Evolutionary conservation across 2,888 invertebrate species (phyloP), one percentile per base, ranked within the genome.

Genomic region (Anticlea derivata): DNA sequence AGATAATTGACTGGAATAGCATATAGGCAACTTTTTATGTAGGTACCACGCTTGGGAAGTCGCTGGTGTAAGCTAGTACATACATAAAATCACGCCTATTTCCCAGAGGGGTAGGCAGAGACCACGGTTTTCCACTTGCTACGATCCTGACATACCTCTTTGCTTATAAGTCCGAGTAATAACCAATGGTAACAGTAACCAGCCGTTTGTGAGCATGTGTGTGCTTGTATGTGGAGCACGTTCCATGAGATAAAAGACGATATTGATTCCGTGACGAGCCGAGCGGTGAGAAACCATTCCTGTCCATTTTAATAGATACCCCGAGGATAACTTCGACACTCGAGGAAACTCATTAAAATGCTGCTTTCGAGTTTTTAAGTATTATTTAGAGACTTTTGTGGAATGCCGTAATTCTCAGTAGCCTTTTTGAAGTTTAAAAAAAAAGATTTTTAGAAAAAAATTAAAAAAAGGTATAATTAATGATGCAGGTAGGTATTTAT

Each of bases 181-280:
- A n/a, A n/a, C n/a, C n/a, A n/a, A 34, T 40, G n/a, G 20, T 29
- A 31, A 22, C 8, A 23, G 22, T 30, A 41, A 23, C 12, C 6
- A 3, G 2, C 11, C 12, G 37, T 24, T 12, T 10, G 8, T 26
- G 24, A 22, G 8, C 6, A 35, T 5, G 8, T 20, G 48, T 67
- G 66, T 70, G 12, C 70, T 74, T 75, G 78, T 82, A 83, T 86
- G 80, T 83, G 75, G 78, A 82, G 82, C 86, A 86, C 86, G 87
- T 85, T 83, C 83, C 78, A 77, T 82, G 83, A 89, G 86, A 89
- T 89, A 90, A 88, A 87, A 89, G 86, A 79, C 81, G 83, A 86
- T 89, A 89, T 89, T 88, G 89, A 89, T 89, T 89, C 84, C 88
- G 88, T 89, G 86, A 86, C 87, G 87, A 82, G 80, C 73, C 72